Percentiles rank a stretch among this genome's conserved stretches.
Conservation (phyloP, 2,797 vertebrate genomes). For the Florisuga fusca region DNA sequence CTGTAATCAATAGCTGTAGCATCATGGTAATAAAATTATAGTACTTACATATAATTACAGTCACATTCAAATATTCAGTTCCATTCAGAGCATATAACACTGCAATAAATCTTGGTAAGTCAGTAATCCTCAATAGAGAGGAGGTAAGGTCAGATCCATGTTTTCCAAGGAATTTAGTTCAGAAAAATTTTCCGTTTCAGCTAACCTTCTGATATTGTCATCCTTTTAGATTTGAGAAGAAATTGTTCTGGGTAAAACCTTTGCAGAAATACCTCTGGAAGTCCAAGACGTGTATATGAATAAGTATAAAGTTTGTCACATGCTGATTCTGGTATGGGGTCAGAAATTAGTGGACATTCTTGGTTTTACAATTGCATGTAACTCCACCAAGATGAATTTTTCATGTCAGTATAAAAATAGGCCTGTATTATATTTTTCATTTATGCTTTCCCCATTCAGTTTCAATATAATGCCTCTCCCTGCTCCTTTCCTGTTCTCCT, state of each 20-base stretch:
- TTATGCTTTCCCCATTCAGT: not conserved
- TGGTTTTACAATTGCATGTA: constrained; percentile 7
- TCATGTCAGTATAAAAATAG: constrained; percentile 6
- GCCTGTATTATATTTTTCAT: not conserved
- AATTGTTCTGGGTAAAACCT: not conserved
- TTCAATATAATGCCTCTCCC: not conserved
- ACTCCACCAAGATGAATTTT: constrained; percentile 15
- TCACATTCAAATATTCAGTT: constrained; percentile 76
- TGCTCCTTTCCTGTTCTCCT: not conserved
- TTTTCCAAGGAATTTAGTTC: constrained; percentile 70
- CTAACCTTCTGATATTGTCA: constrained; percentile 39
- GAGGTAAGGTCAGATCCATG: constrained; percentile 28
- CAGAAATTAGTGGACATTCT: constrained; percentile 4
- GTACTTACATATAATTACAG: constrained; percentile 82
- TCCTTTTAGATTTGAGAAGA: not conserved
- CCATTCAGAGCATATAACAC: constrained; percentile 71
- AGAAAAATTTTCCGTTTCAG: constrained; percentile 59
- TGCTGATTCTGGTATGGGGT: not conserved
- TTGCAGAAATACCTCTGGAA: not conserved
- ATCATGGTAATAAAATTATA: constrained; percentile 82
- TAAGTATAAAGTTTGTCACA: not conserved
- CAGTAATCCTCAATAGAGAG: constrained; percentile 59
- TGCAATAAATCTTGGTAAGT: constrained; percentile 75
- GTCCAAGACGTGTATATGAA: not conserved
- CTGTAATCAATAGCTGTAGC: constrained; percentile 82